Base-by-base conservation (phyloP, 1,140 invertebrate species). In the Saccostrea echinata region DNA sequence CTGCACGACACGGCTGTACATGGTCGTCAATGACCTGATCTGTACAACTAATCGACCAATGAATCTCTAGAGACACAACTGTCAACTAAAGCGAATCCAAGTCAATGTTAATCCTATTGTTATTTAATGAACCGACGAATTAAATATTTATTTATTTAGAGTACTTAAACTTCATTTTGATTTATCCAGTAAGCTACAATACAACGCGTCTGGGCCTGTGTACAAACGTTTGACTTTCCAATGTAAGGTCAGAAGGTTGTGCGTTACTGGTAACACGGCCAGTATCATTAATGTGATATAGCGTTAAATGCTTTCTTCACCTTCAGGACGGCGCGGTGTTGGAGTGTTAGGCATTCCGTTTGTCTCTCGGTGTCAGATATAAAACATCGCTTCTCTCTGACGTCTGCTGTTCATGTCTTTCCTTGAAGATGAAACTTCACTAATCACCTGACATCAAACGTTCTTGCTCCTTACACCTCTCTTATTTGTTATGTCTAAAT, bases 111-210 rank as follows among this genome's bases (percentile, higher is more conserved):
- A 76, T 76, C 68, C 68, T 27, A 16, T 30, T 30, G 68, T 27
- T 30, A 27, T 76, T 76, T 30, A 76, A 76, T 76, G 68, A 76
- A 76, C 27, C 27, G 30, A 33, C 68, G 27, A 30, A 64, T 64
- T n/a, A 64, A 27, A 30, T 76, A 76, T 76, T 76, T 76, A 76
- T 76, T 76, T 76, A 33, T 76, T 30, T 76, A 30, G 68, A 76
- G 27, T 76, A 33, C 24, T 30, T 76, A 76, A 76, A 16, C 68
- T 24, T 24, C 6, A 64, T 64, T 24, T 21, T 24, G 57, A 64
- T 64, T 64, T 76, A 33, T 76, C 30, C 24, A 33, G 12, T 27
- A 16, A 16, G 68, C 8, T 13, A 18, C 30, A 3, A 76, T 30
- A 76, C 68, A 76, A 11, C 68, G 27, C 27, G 27, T 27, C 24